Evolutionary conservation across 2,888 invertebrate genomes (phyloP), one percentile per base, ranked within the genome.

Genomic region (Lasioglossum calceatum): DNA sequence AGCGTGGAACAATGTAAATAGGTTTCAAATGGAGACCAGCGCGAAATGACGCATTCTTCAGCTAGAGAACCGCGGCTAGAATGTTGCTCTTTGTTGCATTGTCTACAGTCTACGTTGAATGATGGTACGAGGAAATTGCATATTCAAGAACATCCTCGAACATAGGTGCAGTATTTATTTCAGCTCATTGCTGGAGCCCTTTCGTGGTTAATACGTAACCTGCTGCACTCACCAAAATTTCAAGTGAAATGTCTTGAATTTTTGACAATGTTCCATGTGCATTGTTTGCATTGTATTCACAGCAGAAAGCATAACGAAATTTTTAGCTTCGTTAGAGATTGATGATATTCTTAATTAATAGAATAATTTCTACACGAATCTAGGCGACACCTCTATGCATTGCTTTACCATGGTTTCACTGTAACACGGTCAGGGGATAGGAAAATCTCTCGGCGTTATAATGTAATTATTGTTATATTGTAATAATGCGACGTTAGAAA

Each of bases 1-100:
- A 47, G 47, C 76, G 4, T 42, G 61, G 67, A 67, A 82, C 79
- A 81, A 85, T 67, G 86, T 77, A 71, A 74, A 79, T 39, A 50
- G 75, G 47, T 73, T 85, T 27, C 36, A 76, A 81, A 85, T 12
- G 42, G 70, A 67, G n/a, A 50, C 47, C 67, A 23, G 27, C 39
- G 23, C 36, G 42, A 32, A 39, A 72, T 42, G 50, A 44, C 39
- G 42, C 73, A 32, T 10, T 76, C 50, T 64, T 32, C 36, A 42
- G 36, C 36, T 32, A 39, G 64, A 23, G 14, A 36, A 36, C 44
- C 8, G 8, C 19, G 58, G 36, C 47, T 14, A 39, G 32, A 76
- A 32, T 42, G 32, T 36, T 19, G 54, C 72, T 44, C 54, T 67
- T 84, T 64, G 81, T 64, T 64, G 8, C 74, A 71, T 85, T 79